Evolutionary conservation across 2,113 vertebrate species (phyloP).

Genomic region (Lethenteron camtschaticum): DNA sequence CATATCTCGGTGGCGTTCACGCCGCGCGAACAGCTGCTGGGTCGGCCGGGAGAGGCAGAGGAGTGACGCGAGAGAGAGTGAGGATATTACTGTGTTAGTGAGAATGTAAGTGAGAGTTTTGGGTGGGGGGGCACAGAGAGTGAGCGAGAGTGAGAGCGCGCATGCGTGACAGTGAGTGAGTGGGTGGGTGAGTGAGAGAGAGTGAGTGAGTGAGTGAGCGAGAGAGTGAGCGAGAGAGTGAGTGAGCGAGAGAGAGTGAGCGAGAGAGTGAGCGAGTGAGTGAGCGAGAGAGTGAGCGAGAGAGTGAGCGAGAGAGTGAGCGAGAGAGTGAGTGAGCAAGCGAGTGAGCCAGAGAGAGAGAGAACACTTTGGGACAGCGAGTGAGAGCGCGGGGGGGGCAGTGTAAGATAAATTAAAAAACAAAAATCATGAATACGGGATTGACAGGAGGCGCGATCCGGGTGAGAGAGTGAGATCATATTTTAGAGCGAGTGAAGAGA

Average conservation of each 20-base stretch:
- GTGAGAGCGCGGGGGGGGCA: no score
- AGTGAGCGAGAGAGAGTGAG: background rate
- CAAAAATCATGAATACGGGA: no score
- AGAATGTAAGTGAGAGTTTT: background rate
- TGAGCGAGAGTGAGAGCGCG: background rate
- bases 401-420: no score
- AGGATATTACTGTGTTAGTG: background rate
- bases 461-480: no score
- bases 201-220: background rate
- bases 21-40: background rate
- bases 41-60: background rate
- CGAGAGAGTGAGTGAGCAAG: background rate
- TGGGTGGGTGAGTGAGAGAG: background rate
- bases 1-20: slow-evolving; percentile 10
- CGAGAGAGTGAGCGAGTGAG: no score
- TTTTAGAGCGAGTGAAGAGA: no score
- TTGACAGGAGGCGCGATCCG: no score
- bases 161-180: background rate
- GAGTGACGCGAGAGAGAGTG: background rate
- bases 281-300: background rate
- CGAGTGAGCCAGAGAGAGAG: background rate
- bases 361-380: no score
- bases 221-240: background rate
- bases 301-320: no score
- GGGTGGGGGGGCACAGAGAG: background rate